These are phyloP conservation scores for Mustelus asterias DNA, from an alignment of 2,113 vertebrate genomes.

Conservation along the genomic window DNA sequence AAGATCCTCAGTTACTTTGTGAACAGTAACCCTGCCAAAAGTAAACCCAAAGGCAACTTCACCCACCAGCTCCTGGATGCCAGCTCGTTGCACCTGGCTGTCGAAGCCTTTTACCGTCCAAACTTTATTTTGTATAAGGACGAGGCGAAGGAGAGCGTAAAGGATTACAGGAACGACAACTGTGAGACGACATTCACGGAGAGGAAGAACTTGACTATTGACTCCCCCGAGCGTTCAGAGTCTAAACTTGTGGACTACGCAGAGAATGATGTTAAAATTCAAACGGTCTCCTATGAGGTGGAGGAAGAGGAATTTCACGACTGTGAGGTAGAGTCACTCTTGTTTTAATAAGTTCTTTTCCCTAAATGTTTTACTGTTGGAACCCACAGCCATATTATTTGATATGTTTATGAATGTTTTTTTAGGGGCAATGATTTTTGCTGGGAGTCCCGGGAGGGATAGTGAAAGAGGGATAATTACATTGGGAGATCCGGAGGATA, in stretches of 20 bases:
- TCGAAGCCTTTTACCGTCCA: conserved; percentile 79
- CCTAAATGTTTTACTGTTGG: not conserved
- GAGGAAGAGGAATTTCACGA: conserved; percentile 87
- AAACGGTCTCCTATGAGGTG: conserved; percentile 88
- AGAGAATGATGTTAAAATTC: conserved; percentile 77
- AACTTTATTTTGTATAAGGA: conserved; percentile 78
- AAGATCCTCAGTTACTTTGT: conserved; percentile 79
- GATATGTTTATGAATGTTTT: not conserved
- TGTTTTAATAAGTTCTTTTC: not conserved
- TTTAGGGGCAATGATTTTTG: not conserved
- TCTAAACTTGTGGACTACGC: conserved; percentile 52
- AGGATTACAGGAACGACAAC: conserved; percentile 80
- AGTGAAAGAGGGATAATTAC: not conserved
- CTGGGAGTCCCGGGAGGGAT: not conserved
- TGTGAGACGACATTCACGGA: conserved; percentile 92
- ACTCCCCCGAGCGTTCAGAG: conserved; percentile 54
- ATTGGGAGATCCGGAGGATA: not conserved
- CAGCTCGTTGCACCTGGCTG: conserved; percentile 78
- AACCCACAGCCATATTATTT: not conserved
- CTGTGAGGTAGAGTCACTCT: conserved; percentile 67
- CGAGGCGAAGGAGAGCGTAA: conserved; percentile 69
- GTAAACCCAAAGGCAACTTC: conserved; percentile 44
- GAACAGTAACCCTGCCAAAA: conserved; percentile 51
- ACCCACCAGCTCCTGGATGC: conserved; percentile 81
- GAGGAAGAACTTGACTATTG: conserved; percentile 62